phyloP scores from a whole-genome alignment of 2,888 invertebrate genomes.

The Pogonocherus hispidulus region DNA sequence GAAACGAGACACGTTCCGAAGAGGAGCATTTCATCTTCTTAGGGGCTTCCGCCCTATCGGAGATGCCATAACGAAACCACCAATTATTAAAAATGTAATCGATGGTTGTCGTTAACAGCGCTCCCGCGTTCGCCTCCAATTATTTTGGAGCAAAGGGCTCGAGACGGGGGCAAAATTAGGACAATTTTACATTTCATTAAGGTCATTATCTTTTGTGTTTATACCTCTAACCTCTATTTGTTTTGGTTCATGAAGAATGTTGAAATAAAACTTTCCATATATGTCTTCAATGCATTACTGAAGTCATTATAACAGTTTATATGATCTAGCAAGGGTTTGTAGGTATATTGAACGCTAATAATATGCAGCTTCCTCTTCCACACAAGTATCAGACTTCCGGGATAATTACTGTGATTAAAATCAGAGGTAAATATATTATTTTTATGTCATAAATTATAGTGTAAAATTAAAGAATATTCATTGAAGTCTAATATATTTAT shows the following conservation, averaged over 20 bases:
- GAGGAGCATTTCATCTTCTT: conserved; percentile 45
- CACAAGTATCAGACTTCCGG: no score
- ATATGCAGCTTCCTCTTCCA: no score
- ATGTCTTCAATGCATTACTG: no score
- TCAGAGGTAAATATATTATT: no score
- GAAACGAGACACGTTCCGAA: conserved; percentile 46
- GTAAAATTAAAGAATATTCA: no score
- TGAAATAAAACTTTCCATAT: no score
- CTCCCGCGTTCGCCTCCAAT: neutral
- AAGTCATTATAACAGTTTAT: no score
- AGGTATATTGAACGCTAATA: no score
- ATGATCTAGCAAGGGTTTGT: no score
- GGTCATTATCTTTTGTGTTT: neutral
- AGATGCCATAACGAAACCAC: conserved; percentile 33
- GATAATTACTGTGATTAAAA: no score
- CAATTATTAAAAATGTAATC: conserved; percentile 40
- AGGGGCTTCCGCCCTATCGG: conserved; percentile 9
- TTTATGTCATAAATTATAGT: no score
- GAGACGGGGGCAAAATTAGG: neutral
- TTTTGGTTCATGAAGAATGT: neutral
- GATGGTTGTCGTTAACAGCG: conserved; percentile 12
- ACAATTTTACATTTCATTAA: neutral
- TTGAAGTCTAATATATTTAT: no score
- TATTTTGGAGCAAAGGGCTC: neutral
- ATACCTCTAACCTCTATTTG: neutral